Evolutionary conservation across 2,797 vertebrate species (phyloP).

Genomic region (Siniperca undulata): DNA sequence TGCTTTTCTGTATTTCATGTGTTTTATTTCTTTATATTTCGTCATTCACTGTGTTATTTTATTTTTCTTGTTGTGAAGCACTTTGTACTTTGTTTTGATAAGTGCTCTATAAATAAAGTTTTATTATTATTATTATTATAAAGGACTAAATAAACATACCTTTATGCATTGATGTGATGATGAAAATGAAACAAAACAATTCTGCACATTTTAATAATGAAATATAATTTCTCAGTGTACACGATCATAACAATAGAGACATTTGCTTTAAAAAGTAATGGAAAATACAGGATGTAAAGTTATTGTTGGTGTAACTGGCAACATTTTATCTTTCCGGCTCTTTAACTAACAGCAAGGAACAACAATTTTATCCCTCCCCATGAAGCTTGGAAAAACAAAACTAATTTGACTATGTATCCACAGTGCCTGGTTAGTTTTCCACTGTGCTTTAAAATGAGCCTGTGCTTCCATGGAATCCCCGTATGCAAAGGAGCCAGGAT

Average conservation of each 20-base stretch:
- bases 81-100: too few species aligned
- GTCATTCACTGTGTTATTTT: too few species aligned
- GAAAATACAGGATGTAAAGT: conserved; percentile 18
- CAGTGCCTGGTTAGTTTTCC: conserved; percentile 70
- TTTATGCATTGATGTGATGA: neutral
- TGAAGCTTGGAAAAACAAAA: conserved; percentile 77
- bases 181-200: conserved; percentile 5
- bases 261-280: conserved; percentile 5
- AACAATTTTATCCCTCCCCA: conserved; percentile 61
- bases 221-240: neutral
- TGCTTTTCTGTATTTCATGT: too few species aligned
- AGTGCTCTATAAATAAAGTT: too few species aligned
- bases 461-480: conserved; percentile 81
- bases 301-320: neutral
- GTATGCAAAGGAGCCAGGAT: conserved; percentile 81
- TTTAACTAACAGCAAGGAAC: conserved; percentile 59
- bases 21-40: too few species aligned
- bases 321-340: conserved; percentile 25
- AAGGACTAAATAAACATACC: neutral
- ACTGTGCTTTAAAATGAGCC: conserved; percentile 64
- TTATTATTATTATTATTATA: too few species aligned
- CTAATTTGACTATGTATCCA: conserved; percentile 82
- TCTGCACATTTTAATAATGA: neutral
- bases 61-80: too few species aligned
- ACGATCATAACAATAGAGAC: neutral